Conservation (phyloP, 2,113 vertebrate species). For the pig (Sus scrofa) region T2T-Sscrofa CM000826.6:141657501-141658000, state of each 20-base stretch:
- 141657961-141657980: not conserved
- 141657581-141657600: too few species aligned
- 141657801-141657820: not conserved
- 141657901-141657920: not conserved
- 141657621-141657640: too few species aligned
- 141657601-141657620: too few species aligned
- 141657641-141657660: too few species aligned
- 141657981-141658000: not conserved
- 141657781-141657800: not conserved
- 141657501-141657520: too few species aligned
- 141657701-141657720: not conserved
- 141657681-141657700: not conserved
- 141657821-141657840: not conserved
- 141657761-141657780: not conserved
- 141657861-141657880: not conserved
- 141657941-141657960: not conserved
- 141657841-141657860: not conserved
- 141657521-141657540: too few species aligned
- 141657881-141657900: not conserved
- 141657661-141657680: not conserved
- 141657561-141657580: too few species aligned
- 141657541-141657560: too few species aligned
- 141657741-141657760: not conserved
- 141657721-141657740: not conserved
- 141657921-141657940: not conserved